Percentiles rank a stretch among this genome's conserved stretches.
Evolutionary conservation across 1,140 invertebrate species (phyloP).

Genomic region (Melitaea cinxia): DNA sequence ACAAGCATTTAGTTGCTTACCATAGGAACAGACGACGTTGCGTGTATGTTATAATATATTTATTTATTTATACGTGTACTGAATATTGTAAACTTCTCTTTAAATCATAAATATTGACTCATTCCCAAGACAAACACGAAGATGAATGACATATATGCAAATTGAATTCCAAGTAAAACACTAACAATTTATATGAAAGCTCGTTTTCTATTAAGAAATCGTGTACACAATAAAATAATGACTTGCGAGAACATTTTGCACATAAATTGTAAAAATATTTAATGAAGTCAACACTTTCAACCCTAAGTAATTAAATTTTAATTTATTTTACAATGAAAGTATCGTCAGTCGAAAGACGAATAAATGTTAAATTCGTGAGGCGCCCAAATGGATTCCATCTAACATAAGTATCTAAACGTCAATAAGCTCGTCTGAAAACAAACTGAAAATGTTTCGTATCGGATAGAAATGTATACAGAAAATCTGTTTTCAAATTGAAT

Average conservation of each 20-base stretch:
- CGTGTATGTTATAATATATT: too few species aligned
- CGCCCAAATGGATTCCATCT: constrained; percentile 51
- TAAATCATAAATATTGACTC: neutral
- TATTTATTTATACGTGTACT: too few species aligned
- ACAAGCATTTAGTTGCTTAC: too few species aligned
- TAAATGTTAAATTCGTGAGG: constrained; percentile 43
- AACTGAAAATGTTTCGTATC: constrained; percentile 21
- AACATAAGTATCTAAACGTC: constrained; percentile 39
- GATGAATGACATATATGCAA: neutral
- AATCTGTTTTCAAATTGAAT: constrained; percentile 1
- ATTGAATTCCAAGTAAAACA: neutral
- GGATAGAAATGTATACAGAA: neutral
- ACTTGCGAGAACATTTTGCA: neutral
- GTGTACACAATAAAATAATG: neutral
- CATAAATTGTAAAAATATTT: constrained; percentile 6
- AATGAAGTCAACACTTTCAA: constrained; percentile 6
- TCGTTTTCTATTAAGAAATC: neutral
- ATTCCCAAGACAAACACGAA: neutral
- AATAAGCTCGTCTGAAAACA: constrained; percentile 49
- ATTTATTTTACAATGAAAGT: constrained; percentile 22
- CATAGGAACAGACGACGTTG: too few species aligned
- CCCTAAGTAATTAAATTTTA: constrained; percentile 13
- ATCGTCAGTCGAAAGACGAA: constrained; percentile 18
- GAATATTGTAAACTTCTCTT: too few species aligned
- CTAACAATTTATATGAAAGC: neutral